A percentile compares a stretch with the other conserved stretches of the same genome.
These are phyloP conservation scores for Tachina fera DNA, from an alignment of 2,888 invertebrate species.

Conservation along the genomic window DNA sequence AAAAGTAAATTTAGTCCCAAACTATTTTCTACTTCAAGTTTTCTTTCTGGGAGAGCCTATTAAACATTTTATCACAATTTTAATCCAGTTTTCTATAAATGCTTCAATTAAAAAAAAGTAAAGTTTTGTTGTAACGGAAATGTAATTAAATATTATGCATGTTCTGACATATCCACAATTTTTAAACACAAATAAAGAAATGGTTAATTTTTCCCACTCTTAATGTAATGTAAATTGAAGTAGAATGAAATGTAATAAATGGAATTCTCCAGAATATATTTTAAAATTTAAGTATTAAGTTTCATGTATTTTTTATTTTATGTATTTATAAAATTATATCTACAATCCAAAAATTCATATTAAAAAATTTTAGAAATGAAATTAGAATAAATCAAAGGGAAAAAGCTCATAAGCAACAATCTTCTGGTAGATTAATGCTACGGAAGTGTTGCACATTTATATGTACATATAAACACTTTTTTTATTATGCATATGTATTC, in stretches of 20 bases:
- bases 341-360: constrained; percentile 9
- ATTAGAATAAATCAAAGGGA: constrained; percentile 14
- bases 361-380: constrained; percentile 7
- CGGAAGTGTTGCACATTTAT: constrained; percentile 69
- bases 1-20: background rate
- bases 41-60: background rate
- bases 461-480: constrained; percentile 70
- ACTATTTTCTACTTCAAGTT: background rate
- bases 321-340: constrained; percentile 2
- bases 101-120: constrained; percentile 11
- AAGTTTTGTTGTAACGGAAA: constrained; percentile 67
- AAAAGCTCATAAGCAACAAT: constrained; percentile 27
- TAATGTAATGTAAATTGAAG: constrained; percentile 15
- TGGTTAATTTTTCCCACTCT: background rate
- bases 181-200: background rate
- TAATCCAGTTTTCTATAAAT: constrained; percentile 28
- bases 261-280: background rate
- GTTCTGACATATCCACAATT: constrained; percentile 39
- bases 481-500: constrained; percentile 14
- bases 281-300: constrained; percentile 39
- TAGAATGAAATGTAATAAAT: background rate
- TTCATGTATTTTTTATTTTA: background rate
- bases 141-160: constrained; percentile 68
- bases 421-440: constrained; percentile 63
- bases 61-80: constrained; percentile 14